phyloP scores from a whole-genome alignment of 2,797 vertebrate genomes.

The Acanthurus leucopareius region DNA sequence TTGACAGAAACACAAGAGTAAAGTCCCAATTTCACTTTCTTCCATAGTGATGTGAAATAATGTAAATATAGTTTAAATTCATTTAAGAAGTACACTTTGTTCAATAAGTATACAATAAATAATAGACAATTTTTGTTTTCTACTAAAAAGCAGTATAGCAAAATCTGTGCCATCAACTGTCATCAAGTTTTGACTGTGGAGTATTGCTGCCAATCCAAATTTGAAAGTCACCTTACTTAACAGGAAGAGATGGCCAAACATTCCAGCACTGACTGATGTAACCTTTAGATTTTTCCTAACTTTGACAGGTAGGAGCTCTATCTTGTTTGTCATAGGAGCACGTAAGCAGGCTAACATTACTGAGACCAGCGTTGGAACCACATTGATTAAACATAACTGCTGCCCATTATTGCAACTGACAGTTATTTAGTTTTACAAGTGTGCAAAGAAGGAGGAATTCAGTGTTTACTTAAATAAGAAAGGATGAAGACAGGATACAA shows the following conservation, averaged over 20 bases:
- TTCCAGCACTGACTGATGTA: slow-evolving; percentile 33
- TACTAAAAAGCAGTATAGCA: neutral
- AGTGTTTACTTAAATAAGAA: slow-evolving; percentile 28
- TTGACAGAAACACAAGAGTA: too few relatives aligned
- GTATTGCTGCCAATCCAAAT: slow-evolving; percentile 46
- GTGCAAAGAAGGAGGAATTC: slow-evolving; percentile 1
- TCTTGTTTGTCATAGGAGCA: slow-evolving; percentile 14
- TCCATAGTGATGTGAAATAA: neutral
- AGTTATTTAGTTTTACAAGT: slow-evolving; percentile 27
- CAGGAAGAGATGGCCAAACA: slow-evolving; percentile 40
- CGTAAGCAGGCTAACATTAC: slow-evolving; percentile 30
- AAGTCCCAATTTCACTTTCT: too few relatives aligned
- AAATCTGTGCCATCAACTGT: slow-evolving; percentile 20
- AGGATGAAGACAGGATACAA: slow-evolving; percentile 18
- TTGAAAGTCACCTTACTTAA: slow-evolving; percentile 53
- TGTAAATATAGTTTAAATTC: neutral
- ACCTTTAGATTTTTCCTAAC: slow-evolving; percentile 28
- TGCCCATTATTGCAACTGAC: slow-evolving; percentile 3
- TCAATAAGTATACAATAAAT: neutral
- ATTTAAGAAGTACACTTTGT: neutral
- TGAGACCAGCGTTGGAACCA: neutral
- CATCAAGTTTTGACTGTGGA: slow-evolving; percentile 47
- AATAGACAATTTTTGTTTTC: neutral
- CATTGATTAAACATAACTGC: slow-evolving; percentile 26
- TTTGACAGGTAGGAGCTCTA: slow-evolving; percentile 39